Conservation (phyloP, 2,797 vertebrate species). For the Oryzias sinensis region DNA sequence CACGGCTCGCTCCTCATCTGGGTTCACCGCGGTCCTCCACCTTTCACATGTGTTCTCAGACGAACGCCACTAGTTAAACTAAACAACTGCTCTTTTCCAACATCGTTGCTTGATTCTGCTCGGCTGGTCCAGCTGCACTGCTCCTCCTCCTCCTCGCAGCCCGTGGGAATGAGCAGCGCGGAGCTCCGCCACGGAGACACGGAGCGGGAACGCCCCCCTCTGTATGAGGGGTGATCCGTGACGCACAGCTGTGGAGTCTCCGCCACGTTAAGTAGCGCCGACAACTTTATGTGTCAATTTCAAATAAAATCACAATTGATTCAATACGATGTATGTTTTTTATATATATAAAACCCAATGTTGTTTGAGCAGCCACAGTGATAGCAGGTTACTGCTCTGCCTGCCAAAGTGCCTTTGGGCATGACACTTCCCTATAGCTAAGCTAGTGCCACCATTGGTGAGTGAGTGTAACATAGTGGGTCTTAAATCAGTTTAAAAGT, state of each 20-base stretch:
- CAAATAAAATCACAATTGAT: too few species aligned
- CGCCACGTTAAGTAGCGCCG: too few species aligned
- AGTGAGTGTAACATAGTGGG: too few species aligned
- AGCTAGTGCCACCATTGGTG: too few species aligned
- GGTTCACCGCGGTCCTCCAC: neutral
- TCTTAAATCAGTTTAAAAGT: too few species aligned
- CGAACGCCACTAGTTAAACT: neutral
- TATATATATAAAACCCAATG: too few species aligned
- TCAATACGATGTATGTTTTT: too few species aligned
- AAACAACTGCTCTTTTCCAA: neutral
- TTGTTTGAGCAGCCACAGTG: too few species aligned
- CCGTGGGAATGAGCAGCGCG: neutral
- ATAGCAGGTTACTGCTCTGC: too few species aligned
- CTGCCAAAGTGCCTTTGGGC: too few species aligned
- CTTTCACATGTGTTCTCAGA: neutral
- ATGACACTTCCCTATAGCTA: too few species aligned
- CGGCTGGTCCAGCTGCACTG: neutral
- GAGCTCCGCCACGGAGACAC: constrained; percentile 6
- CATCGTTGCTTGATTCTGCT: constrained; percentile 8
- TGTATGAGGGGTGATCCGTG: constrained; percentile 29
- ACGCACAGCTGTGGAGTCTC: neutral
- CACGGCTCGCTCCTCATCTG: neutral
- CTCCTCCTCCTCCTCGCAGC: neutral
- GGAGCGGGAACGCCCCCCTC: constrained; percentile 44
- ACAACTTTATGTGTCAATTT: too few species aligned